Evolutionary conservation across 2,888 invertebrate genomes (phyloP), one percentile per base, ranked within the genome.

Genomic region (Parnassius smintheus): DNA sequence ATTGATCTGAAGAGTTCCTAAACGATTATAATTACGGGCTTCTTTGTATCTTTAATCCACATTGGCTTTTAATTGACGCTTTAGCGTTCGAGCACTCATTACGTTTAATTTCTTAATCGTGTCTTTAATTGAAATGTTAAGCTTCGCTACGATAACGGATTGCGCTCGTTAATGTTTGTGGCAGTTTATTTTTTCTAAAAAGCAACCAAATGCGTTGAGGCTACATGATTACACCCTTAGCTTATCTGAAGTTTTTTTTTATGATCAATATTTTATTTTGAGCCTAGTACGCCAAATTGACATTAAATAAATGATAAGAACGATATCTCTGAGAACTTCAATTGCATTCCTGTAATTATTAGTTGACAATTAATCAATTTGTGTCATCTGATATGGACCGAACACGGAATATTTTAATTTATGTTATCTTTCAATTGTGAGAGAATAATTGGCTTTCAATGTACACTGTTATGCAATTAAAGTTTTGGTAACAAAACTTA

Each of bases 111-210:
- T 84, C 82, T 87, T 87, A 88, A 88, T 88, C 86, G 77, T 72
- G 70, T 72, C 78, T 80, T 82, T 91, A 88, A 91, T 91, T 91
- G 89, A 89, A 89, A 90, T 85, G 87, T 89, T 84, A 80, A 81
- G 78, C 75, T 73, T 72, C 66, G 61, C 68, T 68, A 69, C 74
- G 88, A 86, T 86, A 86, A 82, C 76, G 72, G 65, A 63, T 60
- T 63, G 76, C 76, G 71, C 70, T 77, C 80, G 77, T 86, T 84
- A 86, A 85, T 82, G 82, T 76, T 75, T 70, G 71, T 72, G 75
- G 77, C 72, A 75, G 77, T 75, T 80, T 80, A 79, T 72, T 69
- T 79, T 81, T 77, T 77, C 75, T 77, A 76, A 68, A 71, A 70
- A 70, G 70, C 75, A 74, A 77, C 11, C 49, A 11, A 56, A 56